Conservation (phyloP, 2,797 vertebrate genomes). For the Notamacropus eugenii region DNA sequence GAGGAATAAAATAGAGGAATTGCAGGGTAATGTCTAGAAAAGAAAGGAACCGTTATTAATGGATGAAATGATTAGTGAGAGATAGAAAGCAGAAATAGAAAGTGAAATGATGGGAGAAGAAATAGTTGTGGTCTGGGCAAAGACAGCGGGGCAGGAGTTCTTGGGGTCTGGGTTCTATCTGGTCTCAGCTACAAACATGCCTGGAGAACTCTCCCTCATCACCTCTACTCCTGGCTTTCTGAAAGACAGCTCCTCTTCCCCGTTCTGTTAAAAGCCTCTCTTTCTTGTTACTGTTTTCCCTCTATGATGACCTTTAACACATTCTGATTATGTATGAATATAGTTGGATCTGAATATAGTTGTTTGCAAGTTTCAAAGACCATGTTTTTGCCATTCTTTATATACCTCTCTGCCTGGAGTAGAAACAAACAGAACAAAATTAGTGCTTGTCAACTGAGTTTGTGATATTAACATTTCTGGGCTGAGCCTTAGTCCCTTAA, state of each 20-base stretch:
- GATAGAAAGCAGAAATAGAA: not conserved
- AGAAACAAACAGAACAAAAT: not conserved
- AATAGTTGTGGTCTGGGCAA: accelerated
- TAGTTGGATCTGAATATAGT: not conserved
- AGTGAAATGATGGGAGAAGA: not conserved
- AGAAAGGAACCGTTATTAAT: not conserved
- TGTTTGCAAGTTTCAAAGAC: not conserved
- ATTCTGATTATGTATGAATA: not conserved
- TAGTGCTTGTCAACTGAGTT: not conserved
- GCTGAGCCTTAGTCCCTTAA: not conserved
- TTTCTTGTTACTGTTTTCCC: not conserved
- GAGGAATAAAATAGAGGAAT: not conserved
- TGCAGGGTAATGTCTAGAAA: constrained; percentile 3
- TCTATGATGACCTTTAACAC: not conserved
- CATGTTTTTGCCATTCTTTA: not conserved
- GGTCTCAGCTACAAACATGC: not conserved
- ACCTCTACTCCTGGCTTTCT: not conserved
- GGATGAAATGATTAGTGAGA: not conserved
- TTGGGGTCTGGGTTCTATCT: not conserved
- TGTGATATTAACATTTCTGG: not conserved
- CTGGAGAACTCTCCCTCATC: not conserved
- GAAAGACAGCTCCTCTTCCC: not conserved
- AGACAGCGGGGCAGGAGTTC: not conserved
- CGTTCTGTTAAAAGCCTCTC: not conserved
- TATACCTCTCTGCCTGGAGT: not conserved